Base-by-base conservation (phyloP, 2,888 invertebrate species). In the Pheosia tremula region DNA sequence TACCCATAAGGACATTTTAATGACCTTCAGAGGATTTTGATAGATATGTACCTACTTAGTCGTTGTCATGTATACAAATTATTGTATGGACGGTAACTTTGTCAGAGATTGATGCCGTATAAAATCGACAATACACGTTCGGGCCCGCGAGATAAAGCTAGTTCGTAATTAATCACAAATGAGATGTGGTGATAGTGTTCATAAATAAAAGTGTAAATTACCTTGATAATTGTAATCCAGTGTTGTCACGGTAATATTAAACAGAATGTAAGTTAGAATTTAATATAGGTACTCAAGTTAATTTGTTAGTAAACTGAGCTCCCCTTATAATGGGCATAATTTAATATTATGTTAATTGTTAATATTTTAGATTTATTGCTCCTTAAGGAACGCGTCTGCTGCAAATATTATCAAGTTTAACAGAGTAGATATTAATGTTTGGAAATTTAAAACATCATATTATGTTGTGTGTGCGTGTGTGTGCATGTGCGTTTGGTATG, bases 381-480 rank as follows among this genome's bases (percentile, higher is more conserved):
- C 55, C n/a, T n/a, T 39, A n/a, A 39, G 55, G 55, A 37, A 37
- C 43, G 59, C 57, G 58, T 56, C 53, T 53, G 53, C 11, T 37
- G 37, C 37, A 38, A 53, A 53, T 36, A 24, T 50, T n/a, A 50
- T 50, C 6, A 50, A 50, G 5, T 50, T 50, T 50, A 24, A 50
- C 24, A 50, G 6, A 24, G 24, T 24, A 24, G 24, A 50, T 24
- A 50, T 10, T 50, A 8, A 50, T 50, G 7, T 50, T 5, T 11
- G 5, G 37, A 53, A 37, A 53, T 53, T 10, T 37, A 10, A 37
- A 37, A 53, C 37, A 9, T 53, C 38, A 37, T 37, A 10, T n/a
- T 37, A 24, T 24, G 24, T 24, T 24, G 24, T 24, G 24, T 24
- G 24, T 24, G 24, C 24, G 24, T 24, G 24, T 24, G 24, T 24